phyloP scores from a whole-genome alignment of 2,113 vertebrate genomes.

The Sisor rabdophorus region DNA sequence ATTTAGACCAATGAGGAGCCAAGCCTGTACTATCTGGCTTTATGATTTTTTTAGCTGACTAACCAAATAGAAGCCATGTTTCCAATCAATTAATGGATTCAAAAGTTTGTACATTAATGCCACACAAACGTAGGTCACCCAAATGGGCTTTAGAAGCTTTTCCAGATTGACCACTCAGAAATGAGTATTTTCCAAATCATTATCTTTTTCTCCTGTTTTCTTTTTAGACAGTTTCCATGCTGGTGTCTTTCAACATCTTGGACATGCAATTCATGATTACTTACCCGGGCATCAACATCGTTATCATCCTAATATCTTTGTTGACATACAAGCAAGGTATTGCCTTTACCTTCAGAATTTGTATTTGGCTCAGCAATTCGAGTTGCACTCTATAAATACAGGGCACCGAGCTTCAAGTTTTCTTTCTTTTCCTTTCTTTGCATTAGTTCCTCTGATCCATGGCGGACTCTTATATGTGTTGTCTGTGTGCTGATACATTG shows the following conservation, averaged over 20 bases:
- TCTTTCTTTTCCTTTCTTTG: background rate
- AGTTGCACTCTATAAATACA: slow-evolving; percentile 37
- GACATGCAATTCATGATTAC: background rate
- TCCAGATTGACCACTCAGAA: background rate
- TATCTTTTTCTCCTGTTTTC: background rate
- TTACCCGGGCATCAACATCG: background rate
- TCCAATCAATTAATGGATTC: background rate
- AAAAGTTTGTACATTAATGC: background rate
- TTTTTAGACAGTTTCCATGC: slow-evolving; percentile 12
- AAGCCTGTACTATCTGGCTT: background rate
- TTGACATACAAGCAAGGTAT: slow-evolving; percentile 33
- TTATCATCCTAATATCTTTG: slow-evolving; percentile 16
- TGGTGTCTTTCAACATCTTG: slow-evolving; percentile 15
- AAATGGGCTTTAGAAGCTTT: background rate
- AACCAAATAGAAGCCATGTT: background rate
- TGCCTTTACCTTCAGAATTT: slow-evolving; percentile 25
- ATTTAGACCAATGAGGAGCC: background rate
- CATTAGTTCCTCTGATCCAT: slow-evolving; percentile 46
- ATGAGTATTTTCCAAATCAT: background rate
- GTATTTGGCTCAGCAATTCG: slow-evolving; percentile 1
- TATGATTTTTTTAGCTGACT: background rate
- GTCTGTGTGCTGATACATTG: slow-evolving; percentile 59
- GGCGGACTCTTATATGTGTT: slow-evolving; percentile 64
- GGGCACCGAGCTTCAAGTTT: background rate
- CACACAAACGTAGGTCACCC: background rate